Conservation (phyloP, 2,113 vertebrate genomes). For the Etheostoma spectabile region DNA sequence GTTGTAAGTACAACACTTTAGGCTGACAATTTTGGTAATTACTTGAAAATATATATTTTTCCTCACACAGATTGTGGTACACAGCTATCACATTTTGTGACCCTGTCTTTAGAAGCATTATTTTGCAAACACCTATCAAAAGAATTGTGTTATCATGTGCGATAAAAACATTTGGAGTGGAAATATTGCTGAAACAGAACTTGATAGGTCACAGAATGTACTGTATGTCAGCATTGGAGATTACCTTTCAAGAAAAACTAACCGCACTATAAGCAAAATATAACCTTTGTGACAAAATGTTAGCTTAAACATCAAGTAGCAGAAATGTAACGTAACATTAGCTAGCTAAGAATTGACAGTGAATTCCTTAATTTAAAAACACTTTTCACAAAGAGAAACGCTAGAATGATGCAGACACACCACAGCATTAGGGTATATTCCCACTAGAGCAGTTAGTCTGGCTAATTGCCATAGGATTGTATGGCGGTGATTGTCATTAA, state of each 20-base stretch:
- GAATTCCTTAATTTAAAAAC: background rate
- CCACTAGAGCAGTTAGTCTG: too few species aligned
- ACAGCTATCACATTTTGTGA: background rate
- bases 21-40: background rate
- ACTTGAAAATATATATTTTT: background rate
- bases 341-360: accelerated
- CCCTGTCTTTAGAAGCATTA: background rate
- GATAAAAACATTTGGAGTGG: background rate
- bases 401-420: too few species aligned
- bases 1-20: too few species aligned
- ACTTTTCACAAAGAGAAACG: background rate
- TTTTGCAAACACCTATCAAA: background rate
- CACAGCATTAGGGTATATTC: too few species aligned
- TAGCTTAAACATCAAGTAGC: background rate
- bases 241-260: background rate
- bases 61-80: background rate
- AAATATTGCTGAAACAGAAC: background rate
- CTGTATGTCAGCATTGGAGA: background rate
- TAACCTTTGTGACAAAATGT: background rate
- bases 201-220: background rate
- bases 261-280: background rate
- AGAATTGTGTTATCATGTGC: background rate
- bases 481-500: too few species aligned
- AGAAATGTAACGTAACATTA: background rate
- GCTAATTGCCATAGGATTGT: too few species aligned